Percentiles rank a stretch among this genome's conserved stretches.
Conservation (phyloP, 2,797 vertebrate species). For the Leptatherina wallacei region DNA sequence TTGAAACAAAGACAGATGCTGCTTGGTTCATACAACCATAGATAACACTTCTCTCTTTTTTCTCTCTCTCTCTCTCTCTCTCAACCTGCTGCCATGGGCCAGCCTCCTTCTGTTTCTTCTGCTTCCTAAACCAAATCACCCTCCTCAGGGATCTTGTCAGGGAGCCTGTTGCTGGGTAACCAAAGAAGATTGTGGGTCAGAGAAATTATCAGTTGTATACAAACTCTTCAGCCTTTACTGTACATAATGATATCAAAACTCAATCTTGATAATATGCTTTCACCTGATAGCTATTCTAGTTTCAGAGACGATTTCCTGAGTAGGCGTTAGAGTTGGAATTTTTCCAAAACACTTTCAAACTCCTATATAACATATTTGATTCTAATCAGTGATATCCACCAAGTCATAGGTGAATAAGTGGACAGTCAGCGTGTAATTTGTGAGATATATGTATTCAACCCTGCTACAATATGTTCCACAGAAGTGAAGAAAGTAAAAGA, state of each 20-base stretch:
- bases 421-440: background rate
- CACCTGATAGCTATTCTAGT: constrained; percentile 2
- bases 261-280: constrained; percentile 13
- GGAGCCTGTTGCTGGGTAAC: constrained; percentile 79
- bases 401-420: background rate
- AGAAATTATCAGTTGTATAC: constrained; percentile 76
- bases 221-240: constrained; percentile 39
- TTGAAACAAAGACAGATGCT: constrained; percentile 50
- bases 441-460: background rate
- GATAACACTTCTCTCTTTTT: constrained; percentile 55
- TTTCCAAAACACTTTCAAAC: background rate
- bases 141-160: constrained; percentile 67
- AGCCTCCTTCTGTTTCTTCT: constrained; percentile 53
- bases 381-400: background rate
- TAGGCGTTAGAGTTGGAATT: background rate
- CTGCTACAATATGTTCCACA: constrained; percentile 3
- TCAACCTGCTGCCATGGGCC: constrained; percentile 46
- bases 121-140: constrained; percentile 71
- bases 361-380: background rate
- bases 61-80: background rate
- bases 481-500: constrained; percentile 9
- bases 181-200: constrained; percentile 69
- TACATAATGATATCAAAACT: constrained; percentile 27
- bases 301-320: background rate
- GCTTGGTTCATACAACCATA: constrained; percentile 47